Evolutionary conservation across 2,797 vertebrate species (phyloP).

Genomic region (Eurystomus glaucurus): DNA sequence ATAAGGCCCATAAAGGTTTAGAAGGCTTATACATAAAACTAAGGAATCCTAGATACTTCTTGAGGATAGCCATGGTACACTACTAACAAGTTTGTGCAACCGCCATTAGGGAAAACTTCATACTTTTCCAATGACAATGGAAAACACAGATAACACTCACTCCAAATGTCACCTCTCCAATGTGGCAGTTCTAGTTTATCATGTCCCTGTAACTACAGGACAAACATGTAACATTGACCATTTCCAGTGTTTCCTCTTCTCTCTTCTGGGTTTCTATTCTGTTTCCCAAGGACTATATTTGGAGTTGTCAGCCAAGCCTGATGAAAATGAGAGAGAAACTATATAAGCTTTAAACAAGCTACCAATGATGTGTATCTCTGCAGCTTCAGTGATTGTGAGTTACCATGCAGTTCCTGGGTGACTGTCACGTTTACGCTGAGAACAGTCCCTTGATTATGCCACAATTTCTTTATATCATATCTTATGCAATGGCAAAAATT

Average conservation of each 20-base stretch:
- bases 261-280: background rate
- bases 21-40: background rate
- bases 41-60: background rate
- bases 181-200: accelerated
- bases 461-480: constrained; percentile 48
- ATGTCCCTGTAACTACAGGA: background rate
- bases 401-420: constrained; percentile 27
- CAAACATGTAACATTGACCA: background rate
- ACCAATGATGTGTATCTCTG: background rate
- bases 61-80: no score
- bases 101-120: background rate
- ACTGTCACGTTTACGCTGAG: constrained; percentile 36
- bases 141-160: background rate
- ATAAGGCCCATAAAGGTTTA: background rate
- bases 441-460: constrained; percentile 44
- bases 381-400: constrained; percentile 29
- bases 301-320: constrained; percentile 53
- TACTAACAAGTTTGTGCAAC: background rate
- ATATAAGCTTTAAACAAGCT: constrained; percentile 61
- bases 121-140: background rate
- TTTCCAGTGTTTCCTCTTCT: background rate
- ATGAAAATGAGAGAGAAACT: constrained; percentile 50
- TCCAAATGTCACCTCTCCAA: background rate
- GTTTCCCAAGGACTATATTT: background rate
- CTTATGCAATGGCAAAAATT: constrained; percentile 45